Conservation (phyloP, 92 coral and sea anemone genomes). For the Palythoa caribaeorum region DNA sequence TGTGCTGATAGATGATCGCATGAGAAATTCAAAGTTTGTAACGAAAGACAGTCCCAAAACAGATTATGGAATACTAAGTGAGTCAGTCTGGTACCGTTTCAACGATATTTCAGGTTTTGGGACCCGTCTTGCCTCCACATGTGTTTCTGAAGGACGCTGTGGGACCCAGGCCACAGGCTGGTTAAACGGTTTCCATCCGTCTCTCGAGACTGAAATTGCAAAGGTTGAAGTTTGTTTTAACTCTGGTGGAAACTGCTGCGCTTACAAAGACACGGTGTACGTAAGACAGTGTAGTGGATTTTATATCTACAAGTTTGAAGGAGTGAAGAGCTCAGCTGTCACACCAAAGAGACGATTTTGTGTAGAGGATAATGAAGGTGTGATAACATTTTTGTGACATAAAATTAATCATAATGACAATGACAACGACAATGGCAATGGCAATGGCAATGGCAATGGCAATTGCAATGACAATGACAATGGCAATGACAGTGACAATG, state of each 20-base stretch:
- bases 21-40: not conserved
- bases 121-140: not conserved
- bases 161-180: constrained; percentile 35
- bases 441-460: no score
- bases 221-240: constrained; percentile 27
- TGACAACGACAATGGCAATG: no score
- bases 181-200: constrained; percentile 28
- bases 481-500: no score
- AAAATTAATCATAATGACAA: no score
- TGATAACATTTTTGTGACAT: no score
- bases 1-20: not conserved
- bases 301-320: not conserved
- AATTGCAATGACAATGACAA: no score
- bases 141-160: constrained; percentile 31
- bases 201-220: constrained; percentile 24
- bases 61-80: constrained; percentile 1
- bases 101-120: not conserved
- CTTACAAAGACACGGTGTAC: constrained; percentile 4
- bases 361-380: no score
- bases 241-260: constrained; percentile 26
- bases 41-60: constrained; percentile 1
- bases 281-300: not conserved
- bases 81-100: constrained; percentile 23
- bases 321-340: not conserved
- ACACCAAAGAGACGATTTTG: not conserved